These are phyloP conservation scores for Peromyscus attwateri DNA, from an alignment of 2,797 vertebrate genomes.

Conservation along the genomic window DNA sequence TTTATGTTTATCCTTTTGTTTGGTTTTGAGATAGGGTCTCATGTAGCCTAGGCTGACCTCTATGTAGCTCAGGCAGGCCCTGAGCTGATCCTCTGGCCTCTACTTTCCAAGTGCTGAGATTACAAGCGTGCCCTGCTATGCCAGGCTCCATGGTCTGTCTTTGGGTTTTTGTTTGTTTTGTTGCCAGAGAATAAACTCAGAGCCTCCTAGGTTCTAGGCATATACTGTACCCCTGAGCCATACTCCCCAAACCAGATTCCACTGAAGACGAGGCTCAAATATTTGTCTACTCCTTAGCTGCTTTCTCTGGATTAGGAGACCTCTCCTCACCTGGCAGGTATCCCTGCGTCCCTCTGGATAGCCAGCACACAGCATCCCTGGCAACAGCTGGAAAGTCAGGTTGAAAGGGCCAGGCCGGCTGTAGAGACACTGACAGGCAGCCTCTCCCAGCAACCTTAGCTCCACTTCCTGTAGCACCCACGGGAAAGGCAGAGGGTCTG, in stretches of 20 bases:
- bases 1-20: background rate
- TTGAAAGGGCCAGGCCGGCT: slow-evolving; percentile 69
- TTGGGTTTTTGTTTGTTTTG: background rate
- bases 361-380: slow-evolving; percentile 84
- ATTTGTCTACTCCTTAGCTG: background rate
- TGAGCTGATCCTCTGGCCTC: background rate
- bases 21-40: background rate
- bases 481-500: slow-evolving; percentile 80
- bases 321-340: slow-evolving; percentile 83
- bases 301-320: background rate
- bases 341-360: slow-evolving; percentile 79
- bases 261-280: background rate
- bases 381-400: slow-evolving; percentile 62
- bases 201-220: background rate
- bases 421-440: slow-evolving; percentile 79
- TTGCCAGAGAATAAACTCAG: background rate
- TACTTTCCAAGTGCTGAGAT: background rate
- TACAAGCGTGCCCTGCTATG: background rate
- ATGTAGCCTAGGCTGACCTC: background rate
- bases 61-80: background rate
- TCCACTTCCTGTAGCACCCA: slow-evolving; percentile 82
- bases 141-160: background rate
- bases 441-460: slow-evolving; percentile 72
- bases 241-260: background rate
- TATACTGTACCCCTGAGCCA: background rate